Evolutionary conservation across 2,113 vertebrate species (phyloP).

Genomic region (Sander lucioperca): DNA sequence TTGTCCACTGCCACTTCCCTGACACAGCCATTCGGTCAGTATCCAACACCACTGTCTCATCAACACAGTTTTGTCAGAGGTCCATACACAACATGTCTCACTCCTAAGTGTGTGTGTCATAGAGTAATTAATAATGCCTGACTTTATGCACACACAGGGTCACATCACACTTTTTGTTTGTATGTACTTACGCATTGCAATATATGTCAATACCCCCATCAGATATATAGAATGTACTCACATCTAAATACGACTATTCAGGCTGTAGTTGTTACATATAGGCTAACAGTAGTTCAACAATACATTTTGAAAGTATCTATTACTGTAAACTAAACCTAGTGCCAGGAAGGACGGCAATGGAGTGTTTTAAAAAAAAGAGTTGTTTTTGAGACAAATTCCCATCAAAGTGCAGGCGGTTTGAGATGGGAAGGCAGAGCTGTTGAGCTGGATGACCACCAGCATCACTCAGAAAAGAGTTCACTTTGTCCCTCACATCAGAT

Average conservation of each 20-base stretch:
- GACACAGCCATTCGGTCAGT: conserved; percentile 52
- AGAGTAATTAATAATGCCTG: conserved; percentile 4
- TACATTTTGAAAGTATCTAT: conserved; percentile 49
- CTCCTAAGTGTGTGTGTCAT: conserved; percentile 45
- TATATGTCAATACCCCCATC: conserved; percentile 80
- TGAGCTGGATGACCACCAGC: not conserved
- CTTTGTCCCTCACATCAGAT: conserved; percentile 26
- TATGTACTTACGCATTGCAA: conserved; percentile 75
- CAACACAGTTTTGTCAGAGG: conserved; percentile 48
- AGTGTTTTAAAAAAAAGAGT: conserved; percentile 11
- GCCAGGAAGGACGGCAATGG: not conserved
- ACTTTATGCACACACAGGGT: conserved; percentile 48
- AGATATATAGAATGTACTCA: conserved; percentile 71
- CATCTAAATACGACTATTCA: conserved; percentile 49
- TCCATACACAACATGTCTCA: conserved; percentile 51
- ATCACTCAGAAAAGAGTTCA: conserved; percentile 1
- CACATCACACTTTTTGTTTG: conserved; percentile 14
- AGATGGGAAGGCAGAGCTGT: conserved; percentile 4
- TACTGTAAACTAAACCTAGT: conserved; percentile 51
- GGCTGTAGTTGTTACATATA: conserved; percentile 51
- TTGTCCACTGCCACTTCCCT: conserved; percentile 74
- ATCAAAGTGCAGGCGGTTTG: not conserved
- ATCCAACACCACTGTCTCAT: conserved; percentile 56
- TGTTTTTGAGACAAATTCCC: not conserved
- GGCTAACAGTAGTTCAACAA: conserved; percentile 25